phyloP scores from a whole-genome alignment of 2,113 vertebrate genomes.

The Solenodon paradoxus region DNA sequence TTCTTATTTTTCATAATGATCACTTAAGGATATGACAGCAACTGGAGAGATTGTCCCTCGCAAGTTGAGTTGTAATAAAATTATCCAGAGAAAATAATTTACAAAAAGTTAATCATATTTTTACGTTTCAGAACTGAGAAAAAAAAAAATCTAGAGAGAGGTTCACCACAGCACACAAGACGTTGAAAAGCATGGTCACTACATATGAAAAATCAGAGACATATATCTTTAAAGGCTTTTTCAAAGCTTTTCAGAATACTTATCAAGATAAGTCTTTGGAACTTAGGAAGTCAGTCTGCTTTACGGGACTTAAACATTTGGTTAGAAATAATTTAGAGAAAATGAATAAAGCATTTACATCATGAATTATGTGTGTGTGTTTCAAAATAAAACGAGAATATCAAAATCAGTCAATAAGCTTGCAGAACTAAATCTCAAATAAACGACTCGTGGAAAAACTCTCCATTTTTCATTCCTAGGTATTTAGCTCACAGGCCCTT shows the following conservation, averaged over 20 bases:
- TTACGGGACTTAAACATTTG: background rate
- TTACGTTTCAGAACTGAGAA: background rate
- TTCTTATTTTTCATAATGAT: background rate
- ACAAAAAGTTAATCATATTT: background rate
- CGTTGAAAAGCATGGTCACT: background rate
- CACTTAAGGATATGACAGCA: background rate
- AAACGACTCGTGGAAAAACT: background rate
- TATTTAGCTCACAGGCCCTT: background rate
- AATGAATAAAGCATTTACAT: slow-evolving; percentile 32
- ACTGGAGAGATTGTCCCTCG: background rate
- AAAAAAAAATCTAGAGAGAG: background rate
- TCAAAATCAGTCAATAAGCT: background rate
- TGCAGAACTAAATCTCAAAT: slow-evolving; percentile 5
- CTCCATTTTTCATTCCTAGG: background rate
- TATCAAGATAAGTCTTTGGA: background rate
- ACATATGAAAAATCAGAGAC: background rate
- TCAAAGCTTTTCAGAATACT: background rate
- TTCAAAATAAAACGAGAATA: slow-evolving; percentile 26
- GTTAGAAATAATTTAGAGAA: background rate
- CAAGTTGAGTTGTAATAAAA: background rate
- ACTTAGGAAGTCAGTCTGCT: background rate
- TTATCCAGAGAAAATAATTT: background rate
- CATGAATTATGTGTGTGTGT: background rate
- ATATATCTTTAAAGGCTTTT: background rate
- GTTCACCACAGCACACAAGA: background rate